These are phyloP conservation scores for Danio rerio DNA, from an alignment of 2,113 vertebrate species.

Conservation along the genomic window DNA sequence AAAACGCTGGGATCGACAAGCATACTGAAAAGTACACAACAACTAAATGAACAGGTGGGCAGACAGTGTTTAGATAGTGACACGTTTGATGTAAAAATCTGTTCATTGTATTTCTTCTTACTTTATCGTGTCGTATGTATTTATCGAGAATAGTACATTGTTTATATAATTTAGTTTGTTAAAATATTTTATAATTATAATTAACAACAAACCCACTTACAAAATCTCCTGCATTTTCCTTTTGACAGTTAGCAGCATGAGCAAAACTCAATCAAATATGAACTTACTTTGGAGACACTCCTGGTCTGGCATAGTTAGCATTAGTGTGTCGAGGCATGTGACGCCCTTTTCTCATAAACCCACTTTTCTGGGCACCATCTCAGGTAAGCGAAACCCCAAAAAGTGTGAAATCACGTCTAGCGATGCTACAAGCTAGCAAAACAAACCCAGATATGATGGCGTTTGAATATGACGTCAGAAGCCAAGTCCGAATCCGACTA, in stretches of 20 bases:
- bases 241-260: background rate
- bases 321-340: constrained; percentile 21
- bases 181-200: background rate
- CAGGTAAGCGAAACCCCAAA: background rate
- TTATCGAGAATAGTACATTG: background rate
- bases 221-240: background rate
- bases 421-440: constrained; percentile 4
- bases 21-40: background rate
- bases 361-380: background rate
- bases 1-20: background rate
- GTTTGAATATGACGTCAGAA: constrained; percentile 18
- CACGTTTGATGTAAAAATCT: too few relatives aligned
- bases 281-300: constrained; percentile 55
- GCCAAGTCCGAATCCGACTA: background rate
- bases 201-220: background rate
- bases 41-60: background rate
- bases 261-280: background rate
- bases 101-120: too few relatives aligned
- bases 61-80: too few relatives aligned
- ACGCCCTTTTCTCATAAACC: background rate
- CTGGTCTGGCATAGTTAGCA: constrained; percentile 37
- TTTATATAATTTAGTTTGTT: background rate
- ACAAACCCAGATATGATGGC: background rate
- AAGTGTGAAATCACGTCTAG: background rate
- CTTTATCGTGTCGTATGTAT: background rate